These are phyloP conservation scores for Netta rufina DNA, from an alignment of 2,797 vertebrate genomes.

Conservation along the genomic window DNA sequence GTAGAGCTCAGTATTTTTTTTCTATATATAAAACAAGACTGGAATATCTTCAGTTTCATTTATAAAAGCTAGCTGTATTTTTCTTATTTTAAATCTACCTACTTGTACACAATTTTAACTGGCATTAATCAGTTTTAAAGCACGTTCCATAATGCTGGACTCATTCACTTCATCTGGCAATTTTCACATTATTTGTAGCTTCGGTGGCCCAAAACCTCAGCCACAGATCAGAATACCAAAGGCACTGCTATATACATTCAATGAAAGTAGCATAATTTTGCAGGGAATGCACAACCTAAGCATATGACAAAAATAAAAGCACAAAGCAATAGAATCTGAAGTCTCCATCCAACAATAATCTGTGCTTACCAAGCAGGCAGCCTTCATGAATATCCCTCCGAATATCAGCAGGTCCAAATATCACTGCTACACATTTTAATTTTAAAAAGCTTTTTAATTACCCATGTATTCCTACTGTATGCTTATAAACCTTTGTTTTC, in stretches of 20 bases:
- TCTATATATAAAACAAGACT: conserved; percentile 60
- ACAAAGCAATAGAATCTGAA: not conserved
- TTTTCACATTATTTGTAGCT: not conserved
- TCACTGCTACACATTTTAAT: not conserved
- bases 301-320: not conserved
- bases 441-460: not conserved
- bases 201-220: not conserved
- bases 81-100: not conserved
- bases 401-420: not conserved
- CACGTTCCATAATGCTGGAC: not conserved
- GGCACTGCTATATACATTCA: not conserved
- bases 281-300: not conserved
- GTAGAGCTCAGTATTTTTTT: conserved; percentile 13
- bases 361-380: not conserved
- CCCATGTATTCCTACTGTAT: not conserved
- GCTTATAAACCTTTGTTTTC: not conserved
- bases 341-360: not conserved
- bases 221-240: not conserved
- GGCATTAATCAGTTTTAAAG: not conserved
- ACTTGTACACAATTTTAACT: not conserved
- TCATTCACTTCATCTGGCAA: not conserved
- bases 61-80: conserved; percentile 31
- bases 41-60: conserved; percentile 45
- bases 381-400: not conserved
- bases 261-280: not conserved